These are phyloP conservation scores for Deladenus siricidicola DNA, from an alignment of 2,888 invertebrate genomes.

Conservation along the genomic window DNA sequence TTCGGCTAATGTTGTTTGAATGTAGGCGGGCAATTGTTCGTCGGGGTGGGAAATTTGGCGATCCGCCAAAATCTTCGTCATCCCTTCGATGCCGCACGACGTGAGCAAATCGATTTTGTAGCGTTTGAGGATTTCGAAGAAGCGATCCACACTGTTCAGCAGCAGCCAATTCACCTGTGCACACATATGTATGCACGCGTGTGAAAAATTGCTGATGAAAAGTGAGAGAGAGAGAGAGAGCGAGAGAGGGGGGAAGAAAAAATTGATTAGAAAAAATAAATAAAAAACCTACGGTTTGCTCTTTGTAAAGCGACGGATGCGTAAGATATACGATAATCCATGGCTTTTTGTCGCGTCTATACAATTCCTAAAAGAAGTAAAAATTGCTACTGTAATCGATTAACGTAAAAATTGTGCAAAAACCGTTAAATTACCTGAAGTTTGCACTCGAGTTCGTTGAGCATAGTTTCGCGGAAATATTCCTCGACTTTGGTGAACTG, in stretches of 20 bases:
- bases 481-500: conserved; percentile 10
- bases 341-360: conserved; percentile 8
- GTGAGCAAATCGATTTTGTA: conserved; percentile 18
- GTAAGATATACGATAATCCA: conserved; percentile 14
- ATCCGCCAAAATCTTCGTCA: conserved; percentile 11
- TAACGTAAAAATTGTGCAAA: too few species aligned
- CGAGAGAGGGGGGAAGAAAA: too few species aligned
- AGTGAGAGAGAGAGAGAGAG: too few species aligned
- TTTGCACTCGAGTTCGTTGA: conserved; percentile 20
- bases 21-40: conserved; percentile 14
- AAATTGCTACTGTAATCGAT: neutral
- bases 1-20: conserved; percentile 17
- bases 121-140: conserved; percentile 17
- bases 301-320: conserved; percentile 11
- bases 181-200: too few species aligned
- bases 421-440: conserved; percentile 13
- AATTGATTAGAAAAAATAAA: too few species aligned
- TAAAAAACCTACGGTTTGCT: neutral
- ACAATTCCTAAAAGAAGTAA: conserved; percentile 10
- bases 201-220: too few species aligned
- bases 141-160: conserved; percentile 14
- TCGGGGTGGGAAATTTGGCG: conserved; percentile 5
- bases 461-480: conserved; percentile 20
- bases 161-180: conserved; percentile 13
- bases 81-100: conserved; percentile 18